Conservation (phyloP, 53 echinoderm and acorn worm genomes). For the Paelopatides confundens region DNA sequence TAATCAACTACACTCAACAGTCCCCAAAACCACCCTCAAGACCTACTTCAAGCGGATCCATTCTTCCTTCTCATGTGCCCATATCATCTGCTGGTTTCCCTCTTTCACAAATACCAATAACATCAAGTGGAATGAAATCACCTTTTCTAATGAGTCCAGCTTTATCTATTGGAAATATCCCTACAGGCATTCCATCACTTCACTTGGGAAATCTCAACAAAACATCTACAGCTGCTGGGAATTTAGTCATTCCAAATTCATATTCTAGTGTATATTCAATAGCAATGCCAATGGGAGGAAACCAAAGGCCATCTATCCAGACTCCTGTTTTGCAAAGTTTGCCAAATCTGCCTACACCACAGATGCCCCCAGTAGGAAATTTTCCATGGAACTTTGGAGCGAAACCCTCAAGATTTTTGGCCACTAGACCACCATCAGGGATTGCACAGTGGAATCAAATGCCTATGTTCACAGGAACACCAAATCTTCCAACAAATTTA, state of each 20-base stretch:
- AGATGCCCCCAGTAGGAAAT: neutral
- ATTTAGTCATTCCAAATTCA: neutral
- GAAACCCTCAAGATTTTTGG: conserved; percentile 2
- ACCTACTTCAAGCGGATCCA: neutral
- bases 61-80: conserved; percentile 39
- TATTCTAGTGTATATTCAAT: conserved; percentile 47
- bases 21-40: neutral
- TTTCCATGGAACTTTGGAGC: conserved; percentile 40
- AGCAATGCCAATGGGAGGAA: conserved; percentile 11
- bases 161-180: conserved; percentile 44
- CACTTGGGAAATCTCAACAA: conserved; percentile 22
- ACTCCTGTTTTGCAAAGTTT: conserved; percentile 28
- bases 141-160: conserved; percentile 3
- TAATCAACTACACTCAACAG: neutral
- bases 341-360: conserved; percentile 28
- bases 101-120: conserved; percentile 49
- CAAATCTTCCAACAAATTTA: conserved; percentile 36
- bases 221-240: neutral
- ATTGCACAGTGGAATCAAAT: neutral
- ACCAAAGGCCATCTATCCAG: neutral
- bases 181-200: conserved; percentile 38
- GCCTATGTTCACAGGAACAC: neutral
- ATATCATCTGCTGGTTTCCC: conserved; percentile 47
- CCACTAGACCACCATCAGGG: neutral
- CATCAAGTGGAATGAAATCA: conserved; percentile 47